Percentiles rank a stretch among this genome's conserved stretches.
Evolutionary conservation across 1,140 invertebrate species (phyloP).

Genomic region (Drosophila grimshawi): DNA sequence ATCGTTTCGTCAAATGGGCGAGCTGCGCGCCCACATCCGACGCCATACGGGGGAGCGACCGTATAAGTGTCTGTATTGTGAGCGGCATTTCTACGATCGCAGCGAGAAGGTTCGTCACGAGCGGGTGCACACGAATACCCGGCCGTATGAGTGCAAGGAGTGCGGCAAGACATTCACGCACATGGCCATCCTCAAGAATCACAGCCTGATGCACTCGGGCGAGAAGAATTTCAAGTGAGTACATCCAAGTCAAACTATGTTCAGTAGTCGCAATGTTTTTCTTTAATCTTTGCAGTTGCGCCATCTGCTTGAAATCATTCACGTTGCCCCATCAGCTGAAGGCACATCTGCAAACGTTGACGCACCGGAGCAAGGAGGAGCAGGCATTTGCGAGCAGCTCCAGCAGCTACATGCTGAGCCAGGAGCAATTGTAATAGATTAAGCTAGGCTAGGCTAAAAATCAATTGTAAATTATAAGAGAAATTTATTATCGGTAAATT

Average conservation of each 20-base stretch:
- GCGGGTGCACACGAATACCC: constrained; percentile 86
- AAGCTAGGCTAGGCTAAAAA: constrained; percentile 2
- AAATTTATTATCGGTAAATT: background rate
- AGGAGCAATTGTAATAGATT: background rate
- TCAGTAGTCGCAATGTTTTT: background rate
- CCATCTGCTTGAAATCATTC: constrained; percentile 71
- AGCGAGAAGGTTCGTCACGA: constrained; percentile 76
- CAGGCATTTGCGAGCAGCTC: constrained; percentile 20
- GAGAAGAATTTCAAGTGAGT: constrained; percentile 72
- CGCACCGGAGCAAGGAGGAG: constrained; percentile 63
- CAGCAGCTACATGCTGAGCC: background rate
- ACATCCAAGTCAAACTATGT: fast-evolving
- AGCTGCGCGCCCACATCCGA: constrained; percentile 73
- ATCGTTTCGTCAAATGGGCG: constrained; percentile 72
- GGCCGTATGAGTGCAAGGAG: constrained; percentile 86
- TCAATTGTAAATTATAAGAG: no score
- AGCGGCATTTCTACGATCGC: constrained; percentile 75
- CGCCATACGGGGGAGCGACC: constrained; percentile 76
- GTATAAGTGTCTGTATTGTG: constrained; percentile 74
- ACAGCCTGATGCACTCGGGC: constrained; percentile 66
- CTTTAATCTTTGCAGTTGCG: constrained; percentile 51
- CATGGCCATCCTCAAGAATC: constrained; percentile 79
- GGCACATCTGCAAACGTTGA: constrained; percentile 73
- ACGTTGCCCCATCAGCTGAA: constrained; percentile 74
- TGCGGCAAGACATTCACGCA: constrained; percentile 87